Conservation (phyloP, 2,113 vertebrate species). For the Notothenia coriiceps region DNA sequence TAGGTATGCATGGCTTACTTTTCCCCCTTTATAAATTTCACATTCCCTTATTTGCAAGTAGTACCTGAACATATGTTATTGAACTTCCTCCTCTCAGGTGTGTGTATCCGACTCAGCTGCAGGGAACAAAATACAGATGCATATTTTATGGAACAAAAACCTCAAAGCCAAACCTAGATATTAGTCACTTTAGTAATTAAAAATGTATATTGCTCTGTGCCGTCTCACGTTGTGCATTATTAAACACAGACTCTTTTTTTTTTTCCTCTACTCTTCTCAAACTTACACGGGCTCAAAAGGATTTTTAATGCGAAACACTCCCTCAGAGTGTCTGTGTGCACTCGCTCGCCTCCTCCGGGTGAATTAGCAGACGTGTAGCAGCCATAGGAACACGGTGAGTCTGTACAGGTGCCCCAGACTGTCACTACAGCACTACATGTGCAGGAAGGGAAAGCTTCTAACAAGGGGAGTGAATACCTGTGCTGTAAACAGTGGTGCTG, state of each 20-base stretch:
- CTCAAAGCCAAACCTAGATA: constrained; percentile 99
- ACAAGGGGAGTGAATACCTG: background rate
- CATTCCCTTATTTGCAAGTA: constrained; percentile 57
- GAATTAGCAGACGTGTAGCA: constrained; percentile 93
- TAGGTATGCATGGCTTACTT: constrained; percentile 54
- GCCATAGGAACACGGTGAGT: constrained; percentile 84
- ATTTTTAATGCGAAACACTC: constrained; percentile 98
- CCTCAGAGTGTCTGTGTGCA: constrained; percentile 88
- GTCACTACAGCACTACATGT: constrained; percentile 28
- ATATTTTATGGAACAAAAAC: constrained; percentile 99
- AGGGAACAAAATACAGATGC: constrained; percentile 92
- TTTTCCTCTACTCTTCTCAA: constrained; percentile 78
- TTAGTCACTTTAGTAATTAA: constrained; percentile 99
- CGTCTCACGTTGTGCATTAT: constrained; percentile 96
- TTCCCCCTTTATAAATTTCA: constrained; percentile 46
- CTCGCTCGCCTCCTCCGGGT: constrained; percentile 92
- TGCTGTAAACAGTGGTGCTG: background rate
- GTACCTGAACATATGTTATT: constrained; percentile 87
- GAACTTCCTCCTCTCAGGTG: constrained; percentile 70
- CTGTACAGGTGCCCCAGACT: constrained; percentile 67
- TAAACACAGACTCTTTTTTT: constrained; percentile 89
- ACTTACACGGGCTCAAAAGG: constrained; percentile 96
- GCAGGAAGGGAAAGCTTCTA: background rate
- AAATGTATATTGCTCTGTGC: constrained; percentile 99
- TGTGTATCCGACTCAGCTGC: constrained; percentile 85